Conservation (phyloP, 2,797 vertebrate genomes). For the Esox masquinongy region DNA sequence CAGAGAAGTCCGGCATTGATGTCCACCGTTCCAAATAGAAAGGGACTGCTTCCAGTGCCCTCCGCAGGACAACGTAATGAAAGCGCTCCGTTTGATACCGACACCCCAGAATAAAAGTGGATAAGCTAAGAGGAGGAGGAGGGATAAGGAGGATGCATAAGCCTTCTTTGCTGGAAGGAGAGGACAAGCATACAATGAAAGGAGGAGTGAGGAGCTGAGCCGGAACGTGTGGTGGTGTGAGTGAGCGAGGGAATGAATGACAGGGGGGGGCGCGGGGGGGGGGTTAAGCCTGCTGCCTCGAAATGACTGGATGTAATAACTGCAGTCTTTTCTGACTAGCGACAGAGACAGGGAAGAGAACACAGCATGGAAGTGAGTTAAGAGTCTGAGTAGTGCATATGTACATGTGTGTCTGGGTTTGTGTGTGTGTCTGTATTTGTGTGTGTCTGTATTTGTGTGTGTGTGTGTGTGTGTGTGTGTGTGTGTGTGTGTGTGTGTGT, state of each 20-base stretch:
- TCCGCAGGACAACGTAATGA: conserved; percentile 38
- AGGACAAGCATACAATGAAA: conserved; percentile 57
- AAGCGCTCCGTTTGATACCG: conserved; percentile 44
- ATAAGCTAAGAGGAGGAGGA: conserved; percentile 43
- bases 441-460: conserved; percentile 13
- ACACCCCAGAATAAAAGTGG: conserved; percentile 40
- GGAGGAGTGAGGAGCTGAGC: conserved; percentile 1
- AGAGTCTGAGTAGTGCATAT: conserved; percentile 2
- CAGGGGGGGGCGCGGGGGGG: conserved; percentile 48
- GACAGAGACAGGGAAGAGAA: conserved; percentile 40
- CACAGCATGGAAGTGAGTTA: conserved; percentile 18
- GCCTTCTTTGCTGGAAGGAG: conserved; percentile 58
- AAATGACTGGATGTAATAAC: conserved; percentile 66
- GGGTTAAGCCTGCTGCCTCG: conserved; percentile 54
- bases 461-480: conserved; percentile 20
- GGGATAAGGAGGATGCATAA: conserved; percentile 62
- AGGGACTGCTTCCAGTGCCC: conserved; percentile 41
- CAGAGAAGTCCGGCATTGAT: conserved; percentile 51
- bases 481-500: conserved; percentile 30
- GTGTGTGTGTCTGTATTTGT: conserved; percentile 28
- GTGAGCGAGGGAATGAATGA: conserved; percentile 26
- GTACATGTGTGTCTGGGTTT: conserved; percentile 27
- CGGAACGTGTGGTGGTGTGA: conserved; percentile 34
- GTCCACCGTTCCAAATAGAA: conserved; percentile 44
- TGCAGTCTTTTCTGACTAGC: conserved; percentile 67